Evolutionary conservation across 1,140 invertebrate genomes (phyloP).

Genomic region (Plodia interpunctella): DNA sequence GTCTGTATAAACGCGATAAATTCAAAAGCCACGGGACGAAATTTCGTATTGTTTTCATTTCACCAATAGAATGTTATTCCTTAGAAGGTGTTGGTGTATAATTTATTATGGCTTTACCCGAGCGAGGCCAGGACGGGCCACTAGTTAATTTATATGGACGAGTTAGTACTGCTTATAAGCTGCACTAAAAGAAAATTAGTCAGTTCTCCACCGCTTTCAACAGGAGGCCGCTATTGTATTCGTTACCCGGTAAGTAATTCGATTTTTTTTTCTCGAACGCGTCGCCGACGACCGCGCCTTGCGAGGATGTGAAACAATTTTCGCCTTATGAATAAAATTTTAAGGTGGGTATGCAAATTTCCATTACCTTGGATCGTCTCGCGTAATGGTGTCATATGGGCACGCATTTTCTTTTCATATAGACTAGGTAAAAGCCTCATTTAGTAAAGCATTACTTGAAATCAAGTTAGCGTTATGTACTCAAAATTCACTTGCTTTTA

Average conservation of each 20-base stretch:
- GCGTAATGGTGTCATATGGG: constrained; percentile 59
- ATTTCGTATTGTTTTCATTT: too few relatives aligned
- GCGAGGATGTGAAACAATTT: constrained; percentile 65
- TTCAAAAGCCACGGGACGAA: too few relatives aligned
- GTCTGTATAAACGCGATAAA: too few relatives aligned
- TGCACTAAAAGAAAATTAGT: too few relatives aligned
- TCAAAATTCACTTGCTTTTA: too few relatives aligned
- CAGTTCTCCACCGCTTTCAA: not conserved
- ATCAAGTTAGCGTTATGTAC: not conserved
- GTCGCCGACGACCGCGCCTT: constrained; percentile 23
- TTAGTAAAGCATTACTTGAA: constrained; percentile 23
- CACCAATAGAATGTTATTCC: too few relatives aligned
- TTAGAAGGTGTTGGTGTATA: too few relatives aligned
- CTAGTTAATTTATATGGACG: too few relatives aligned
- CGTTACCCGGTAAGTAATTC: constrained; percentile 52
- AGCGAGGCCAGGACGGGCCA: too few relatives aligned
- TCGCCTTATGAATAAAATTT: constrained; percentile 74
- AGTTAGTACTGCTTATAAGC: too few relatives aligned
- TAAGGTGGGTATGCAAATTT: constrained; percentile 69
- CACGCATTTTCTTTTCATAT: constrained; percentile 54
- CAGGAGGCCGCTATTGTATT: constrained; percentile 7
- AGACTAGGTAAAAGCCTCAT: constrained; percentile 37
- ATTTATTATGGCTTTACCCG: too few relatives aligned
- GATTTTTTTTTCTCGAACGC: constrained; percentile 53
- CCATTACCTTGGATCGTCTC: constrained; percentile 53